Conservation (phyloP, 53 echinoderm and acorn worm species). For the Holothuria scabra region DNA sequence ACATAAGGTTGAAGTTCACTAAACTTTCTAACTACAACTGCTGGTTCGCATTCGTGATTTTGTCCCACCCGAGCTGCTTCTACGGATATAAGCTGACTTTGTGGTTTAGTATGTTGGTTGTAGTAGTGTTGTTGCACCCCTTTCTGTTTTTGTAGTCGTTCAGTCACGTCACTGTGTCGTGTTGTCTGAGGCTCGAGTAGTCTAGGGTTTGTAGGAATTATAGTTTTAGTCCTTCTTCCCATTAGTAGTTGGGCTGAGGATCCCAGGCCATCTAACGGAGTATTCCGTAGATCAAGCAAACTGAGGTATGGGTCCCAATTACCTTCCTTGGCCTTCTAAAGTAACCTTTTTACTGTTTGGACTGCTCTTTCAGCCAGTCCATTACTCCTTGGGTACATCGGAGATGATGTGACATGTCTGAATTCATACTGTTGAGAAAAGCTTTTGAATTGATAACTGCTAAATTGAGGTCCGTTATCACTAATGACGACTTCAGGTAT, state of each 20-base stretch:
- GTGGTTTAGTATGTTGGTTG: constrained; percentile 36
- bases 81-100: constrained; percentile 32
- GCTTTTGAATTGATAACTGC: constrained; percentile 12
- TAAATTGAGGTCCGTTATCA: constrained; percentile 38
- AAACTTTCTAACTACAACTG: constrained; percentile 3
- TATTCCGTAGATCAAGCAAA: constrained; percentile 59
- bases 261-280: constrained; percentile 51
- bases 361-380: constrained; percentile 62
- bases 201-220: constrained; percentile 50
- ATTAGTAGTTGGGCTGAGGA: constrained; percentile 59
- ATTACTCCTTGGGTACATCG: constrained; percentile 66
- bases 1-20: constrained; percentile 2
- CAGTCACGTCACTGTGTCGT: neutral
- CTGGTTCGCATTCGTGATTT: constrained; percentile 39
- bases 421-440: constrained; percentile 39
- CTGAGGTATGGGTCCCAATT: constrained; percentile 57
- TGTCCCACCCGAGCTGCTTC: constrained; percentile 33
- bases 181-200: constrained; percentile 48
- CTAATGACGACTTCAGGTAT: constrained; percentile 23
- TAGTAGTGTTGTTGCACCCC: constrained; percentile 36
- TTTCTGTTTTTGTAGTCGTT: constrained; percentile 26
- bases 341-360: constrained; percentile 55
- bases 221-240: constrained; percentile 44
- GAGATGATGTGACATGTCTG: constrained; percentile 53
- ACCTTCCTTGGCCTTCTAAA: constrained; percentile 53